Evolutionary conservation across 2,113 vertebrate species (phyloP), one percentile per base, ranked within the genome.

Genomic region (Limnothrissa miodon): DNA sequence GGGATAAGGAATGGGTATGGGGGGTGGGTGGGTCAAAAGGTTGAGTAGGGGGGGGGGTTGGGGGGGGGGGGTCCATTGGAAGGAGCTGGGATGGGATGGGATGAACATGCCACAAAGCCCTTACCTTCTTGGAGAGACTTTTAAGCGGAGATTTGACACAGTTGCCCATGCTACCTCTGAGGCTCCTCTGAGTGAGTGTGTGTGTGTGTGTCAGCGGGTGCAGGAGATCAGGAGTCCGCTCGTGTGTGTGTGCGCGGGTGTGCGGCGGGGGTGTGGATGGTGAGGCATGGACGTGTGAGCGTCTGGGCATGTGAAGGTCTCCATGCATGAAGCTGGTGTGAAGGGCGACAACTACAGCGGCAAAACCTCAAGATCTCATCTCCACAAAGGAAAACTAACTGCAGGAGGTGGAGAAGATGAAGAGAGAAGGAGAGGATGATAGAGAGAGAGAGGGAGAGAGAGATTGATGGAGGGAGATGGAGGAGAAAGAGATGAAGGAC

Each of bases 121-220:
- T 92, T 99, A 99, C 98, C 98, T 99, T 98, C 93, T 96, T 97
- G 82, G 95, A 97, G 95, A 98, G 95, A 91, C 93, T 95, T 96
- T 95, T 98, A 90, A 99, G 95, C 89, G 96, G 96, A 86, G 97
- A 97, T 95, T 98, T 99, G 93, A 99, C 96, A 93, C 97, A 98
- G 96, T 99, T 99, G 90, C 98, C 98, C 98, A 99, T 99, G 92
- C 92, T 95, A 94, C 82, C 86, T 87, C 87, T 87, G 88, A 74
- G 83, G 85, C 88, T 90, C 91, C 91, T 85, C 90, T 90, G 81
- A 89, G 88, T 88, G n/a, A n/a, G 83, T 91, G 86, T 83, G 83
- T 42, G 78, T 88, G 84, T 83, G 87, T 88, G 86, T 86, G 83
- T 88, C 83, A 74, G 78, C 87, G 87, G 82, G 84, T 46, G 86